Conservation (phyloP, 2,797 vertebrate species). For the Brachymystax lenok region DNA sequence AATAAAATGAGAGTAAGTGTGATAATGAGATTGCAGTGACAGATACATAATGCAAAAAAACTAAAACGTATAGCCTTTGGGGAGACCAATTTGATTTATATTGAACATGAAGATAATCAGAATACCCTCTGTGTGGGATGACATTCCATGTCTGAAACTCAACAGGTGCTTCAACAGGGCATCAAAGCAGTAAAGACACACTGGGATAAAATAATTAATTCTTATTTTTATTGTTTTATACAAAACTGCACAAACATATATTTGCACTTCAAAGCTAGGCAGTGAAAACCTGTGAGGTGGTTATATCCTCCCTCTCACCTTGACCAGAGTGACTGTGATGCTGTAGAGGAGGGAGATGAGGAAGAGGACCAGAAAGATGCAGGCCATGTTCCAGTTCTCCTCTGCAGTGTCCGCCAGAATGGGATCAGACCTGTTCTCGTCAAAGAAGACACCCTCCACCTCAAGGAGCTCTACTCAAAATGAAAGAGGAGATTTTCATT, state of each 20-base stretch:
- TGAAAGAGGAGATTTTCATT: neutral
- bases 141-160: no score
- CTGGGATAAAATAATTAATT: neutral
- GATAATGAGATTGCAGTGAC: no score
- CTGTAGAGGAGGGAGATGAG: conserved; percentile 62
- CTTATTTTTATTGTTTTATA: no score
- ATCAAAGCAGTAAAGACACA: neutral
- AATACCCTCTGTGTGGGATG: neutral
- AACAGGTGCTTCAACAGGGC: neutral
- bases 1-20: no score
- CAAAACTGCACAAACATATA: neutral
- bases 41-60: no score
- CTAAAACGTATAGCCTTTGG: no score
- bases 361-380: conserved; percentile 65
- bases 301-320: conserved; percentile 55
- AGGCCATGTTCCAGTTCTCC: conserved; percentile 63
- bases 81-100: no score
- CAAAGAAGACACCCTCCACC: conserved; percentile 44
- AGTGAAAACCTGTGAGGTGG: neutral
- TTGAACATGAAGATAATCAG: neutral
- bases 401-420: conserved; percentile 44
- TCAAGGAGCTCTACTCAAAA: conserved; percentile 51
- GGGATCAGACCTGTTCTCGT: conserved; percentile 47
- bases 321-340: conserved; percentile 58
- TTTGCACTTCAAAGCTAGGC: neutral